Evolutionary conservation across 2,797 vertebrate genomes (phyloP), one percentile per base, ranked within the genome.

Genomic region (Percopsis omiscomaycus): DNA sequence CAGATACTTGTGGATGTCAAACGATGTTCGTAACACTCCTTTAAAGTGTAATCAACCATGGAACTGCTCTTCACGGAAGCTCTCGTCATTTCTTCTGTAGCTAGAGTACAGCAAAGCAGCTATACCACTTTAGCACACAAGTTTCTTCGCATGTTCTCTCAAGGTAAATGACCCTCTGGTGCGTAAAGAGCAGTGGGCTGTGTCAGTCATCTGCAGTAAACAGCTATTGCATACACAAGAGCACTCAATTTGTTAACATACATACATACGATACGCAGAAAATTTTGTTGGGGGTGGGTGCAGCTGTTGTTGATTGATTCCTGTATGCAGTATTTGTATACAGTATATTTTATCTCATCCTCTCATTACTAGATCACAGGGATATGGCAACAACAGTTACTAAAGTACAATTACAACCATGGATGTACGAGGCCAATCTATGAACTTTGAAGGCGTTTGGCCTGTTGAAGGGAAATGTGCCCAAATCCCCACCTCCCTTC

Each of bases 111-210:
- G 53, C 61, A 50, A 67, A 69, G 66, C 47, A 46, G 58, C 63
- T 58, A n/a, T 42, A 29, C 64, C 16, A 59, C 61, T 72, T 69
- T 63, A 48, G 0, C 22, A 3, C 29, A 45, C 52, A 62, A 37
- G 8, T 53, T 32, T 61, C 65, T 68, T 37, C 58, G 75, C 70
- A 55, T 74, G 74, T 61, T 69, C 67, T 46, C 66, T 83, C 28
- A 10, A 74, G 74, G 78, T 85, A 77, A 75, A 68, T 51, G 32
- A 60, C 73, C 73, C 68, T 44, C 48, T 16, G 14, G 8, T 69
- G 77, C 84, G 60, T 37, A 72, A 66, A 0, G 12, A 46, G 69
- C 37, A 70, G 61, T 50, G 63, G 64, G 68, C 63, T 32, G 46
- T 37, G 10, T 69, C 69, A 74, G 63, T 81, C 68, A 71, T 50